Conservation (phyloP, 2,797 vertebrate genomes). For the Acanthiza pusilla region DNA sequence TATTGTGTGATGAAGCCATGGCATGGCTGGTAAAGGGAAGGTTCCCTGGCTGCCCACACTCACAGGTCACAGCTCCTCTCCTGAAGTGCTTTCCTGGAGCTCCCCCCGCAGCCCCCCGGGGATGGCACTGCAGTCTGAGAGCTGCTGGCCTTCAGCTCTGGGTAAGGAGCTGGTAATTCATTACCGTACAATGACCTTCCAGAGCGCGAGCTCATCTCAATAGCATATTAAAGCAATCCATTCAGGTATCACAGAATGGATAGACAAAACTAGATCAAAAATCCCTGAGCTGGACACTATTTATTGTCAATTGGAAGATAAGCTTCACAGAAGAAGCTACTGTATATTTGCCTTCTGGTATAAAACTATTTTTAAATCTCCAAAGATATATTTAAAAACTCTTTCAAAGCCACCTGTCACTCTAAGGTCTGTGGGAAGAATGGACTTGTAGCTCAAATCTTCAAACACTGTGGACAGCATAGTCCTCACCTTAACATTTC, state of each 20-base stretch:
- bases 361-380: slow-evolving; percentile 43
- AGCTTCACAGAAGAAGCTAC: slow-evolving; percentile 9
- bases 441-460: background rate
- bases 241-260: slow-evolving; percentile 52
- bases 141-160: background rate
- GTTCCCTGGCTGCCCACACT: background rate
- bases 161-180: slow-evolving; percentile 6
- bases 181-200: slow-evolving; percentile 44
- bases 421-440: background rate
- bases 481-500: background rate
- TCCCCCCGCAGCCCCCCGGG: background rate
- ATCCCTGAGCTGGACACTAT: slow-evolving; percentile 15
- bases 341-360: slow-evolving; percentile 25
- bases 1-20: background rate
- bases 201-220: slow-evolving; percentile 31
- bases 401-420: background rate
- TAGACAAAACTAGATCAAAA: slow-evolving; percentile 49
- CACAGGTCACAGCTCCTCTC: background rate
- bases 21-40: background rate
- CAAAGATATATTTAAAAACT: slow-evolving; percentile 14
- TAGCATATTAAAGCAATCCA: slow-evolving; percentile 52
- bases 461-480: background rate
- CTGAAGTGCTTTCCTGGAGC: background rate
- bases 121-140: background rate
- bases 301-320: slow-evolving; percentile 49